Evolutionary conservation across 2,113 vertebrate genomes (phyloP), one percentile per base, ranked within the genome.

Genomic region (Chaetodon auriga): DNA sequence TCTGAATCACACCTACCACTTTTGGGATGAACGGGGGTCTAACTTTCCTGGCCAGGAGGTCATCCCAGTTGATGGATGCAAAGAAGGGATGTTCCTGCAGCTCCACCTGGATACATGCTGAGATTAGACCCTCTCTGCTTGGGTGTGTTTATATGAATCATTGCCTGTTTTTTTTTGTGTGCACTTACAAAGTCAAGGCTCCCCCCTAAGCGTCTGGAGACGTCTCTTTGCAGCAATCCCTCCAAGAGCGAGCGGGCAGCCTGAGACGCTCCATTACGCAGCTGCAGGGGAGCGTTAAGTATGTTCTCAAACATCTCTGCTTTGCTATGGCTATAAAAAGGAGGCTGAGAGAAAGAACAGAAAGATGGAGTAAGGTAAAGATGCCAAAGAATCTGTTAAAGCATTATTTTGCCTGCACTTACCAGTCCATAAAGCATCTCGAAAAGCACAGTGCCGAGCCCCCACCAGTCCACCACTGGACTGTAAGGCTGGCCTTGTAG

Each of bases 381-480:
- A 61, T 65, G 19, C 18, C 9, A 16, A 71, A 8, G 18, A 78
- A 75, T 2, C 19, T 19, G 30, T 60, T 68, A 1, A 49, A 7
- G 16, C 2, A 18, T 72, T 0, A 35, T 71, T 38, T 55, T 19
- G 51, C 1, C 19, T n/a, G 11, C 12, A 49, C 88, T 89, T 73
- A 96, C 96, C 90, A 95, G 81, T 61, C 95, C 95, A 43, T 91
- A 93, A 18, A 96, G 89, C 95, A 96, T 96, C 91, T 96, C 96
- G 83, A 94, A 96, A 13, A 95, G 90, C 75, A 96, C 95, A 8
- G 88, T 90, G 15, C 95, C 96, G 0, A 96, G 91, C 36, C 94
- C 91, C 96, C 95, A 96, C 96, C 96, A 96, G 92, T 96, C 96
- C 86, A 96, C 95, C 0, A 92, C 92, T 10, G 90, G 89, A 78